Evolutionary conservation across 1,140 invertebrate species (phyloP).

Genomic region (Aphaenogaster ashmeadi): DNA sequence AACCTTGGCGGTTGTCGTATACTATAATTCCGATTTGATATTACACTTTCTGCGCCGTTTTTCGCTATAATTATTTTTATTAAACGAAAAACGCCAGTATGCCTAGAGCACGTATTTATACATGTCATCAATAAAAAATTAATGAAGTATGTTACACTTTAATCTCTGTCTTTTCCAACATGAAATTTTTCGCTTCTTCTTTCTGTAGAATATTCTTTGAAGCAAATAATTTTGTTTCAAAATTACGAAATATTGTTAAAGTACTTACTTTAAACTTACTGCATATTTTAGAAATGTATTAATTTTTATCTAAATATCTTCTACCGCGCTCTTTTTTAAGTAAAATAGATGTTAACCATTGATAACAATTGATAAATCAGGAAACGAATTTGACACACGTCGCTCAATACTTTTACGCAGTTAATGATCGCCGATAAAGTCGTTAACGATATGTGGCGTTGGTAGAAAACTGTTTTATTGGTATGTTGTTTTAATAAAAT

Average conservation of each 20-base stretch:
- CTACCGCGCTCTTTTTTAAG: neutral
- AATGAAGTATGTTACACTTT: constrained; percentile 48
- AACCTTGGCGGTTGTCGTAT: constrained; percentile 47
- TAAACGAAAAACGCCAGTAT: constrained; percentile 48
- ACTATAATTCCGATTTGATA: constrained; percentile 62
- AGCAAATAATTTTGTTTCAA: neutral
- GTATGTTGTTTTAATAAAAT: neutral
- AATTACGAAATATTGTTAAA: neutral
- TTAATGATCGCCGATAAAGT: neutral
- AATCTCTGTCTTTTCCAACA: neutral
- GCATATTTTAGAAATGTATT: neutral
- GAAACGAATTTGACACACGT: neutral
- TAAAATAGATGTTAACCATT: neutral
- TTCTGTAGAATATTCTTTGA: neutral
- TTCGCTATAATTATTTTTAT: constrained; percentile 72
- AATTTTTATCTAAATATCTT: neutral
- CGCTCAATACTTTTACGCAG: neutral
- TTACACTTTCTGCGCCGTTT: constrained; percentile 54
- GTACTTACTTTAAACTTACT: constrained; percentile 5
- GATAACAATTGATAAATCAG: constrained; percentile 10
- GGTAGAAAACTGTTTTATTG: neutral
- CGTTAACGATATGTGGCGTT: neutral
- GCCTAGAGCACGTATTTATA: constrained; percentile 65
- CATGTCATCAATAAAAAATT: constrained; percentile 69
- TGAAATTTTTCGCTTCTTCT: neutral